These are phyloP conservation scores for Caenorhabditis remanei DNA, from an alignment of 1,140 invertebrate genomes.

Conservation along the genomic window DNA sequence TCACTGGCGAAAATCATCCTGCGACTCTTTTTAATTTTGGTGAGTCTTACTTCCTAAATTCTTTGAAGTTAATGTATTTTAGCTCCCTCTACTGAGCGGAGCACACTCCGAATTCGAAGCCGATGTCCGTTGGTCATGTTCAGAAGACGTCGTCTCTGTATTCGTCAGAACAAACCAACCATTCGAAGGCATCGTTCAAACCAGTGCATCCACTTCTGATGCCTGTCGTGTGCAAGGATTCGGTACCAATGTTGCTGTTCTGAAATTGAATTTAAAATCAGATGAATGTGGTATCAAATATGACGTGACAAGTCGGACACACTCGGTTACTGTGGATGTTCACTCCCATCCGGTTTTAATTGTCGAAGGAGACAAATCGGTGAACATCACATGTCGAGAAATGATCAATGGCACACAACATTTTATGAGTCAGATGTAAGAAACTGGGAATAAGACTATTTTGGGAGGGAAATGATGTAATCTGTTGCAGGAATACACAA, in stretches of 20 bases:
- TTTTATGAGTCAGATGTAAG: not conserved
- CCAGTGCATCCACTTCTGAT: not conserved
- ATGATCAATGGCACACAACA: constrained; percentile 28
- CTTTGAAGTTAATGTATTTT: not conserved
- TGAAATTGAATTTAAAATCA: constrained; percentile 27
- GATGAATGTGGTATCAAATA: constrained; percentile 52
- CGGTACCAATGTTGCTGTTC: constrained; percentile 56
- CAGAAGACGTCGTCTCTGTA: constrained; percentile 45
- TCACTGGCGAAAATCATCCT: constrained; percentile 36
- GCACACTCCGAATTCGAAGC: constrained; percentile 4
- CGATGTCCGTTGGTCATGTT: constrained; percentile 52
- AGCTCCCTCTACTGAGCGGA: constrained; percentile 13
- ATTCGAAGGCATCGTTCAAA: constrained; percentile 55
- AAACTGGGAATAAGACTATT: not conserved
- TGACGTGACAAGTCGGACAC: not conserved
- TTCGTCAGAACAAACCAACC: constrained; percentile 43
- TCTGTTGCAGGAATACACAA: constrained; percentile 8
- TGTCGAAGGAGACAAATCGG: constrained; percentile 56
- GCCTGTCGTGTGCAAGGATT: constrained; percentile 42
- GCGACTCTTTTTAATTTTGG: constrained; percentile 9
- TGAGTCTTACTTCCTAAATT: not conserved
- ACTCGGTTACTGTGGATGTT: constrained; percentile 46
- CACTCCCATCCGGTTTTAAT: constrained; percentile 58
- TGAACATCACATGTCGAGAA: constrained; percentile 54
- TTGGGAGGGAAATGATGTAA: not conserved